phyloP scores from a whole-genome alignment of 2,797 vertebrate species.

The Helostoma temminkii region DNA sequence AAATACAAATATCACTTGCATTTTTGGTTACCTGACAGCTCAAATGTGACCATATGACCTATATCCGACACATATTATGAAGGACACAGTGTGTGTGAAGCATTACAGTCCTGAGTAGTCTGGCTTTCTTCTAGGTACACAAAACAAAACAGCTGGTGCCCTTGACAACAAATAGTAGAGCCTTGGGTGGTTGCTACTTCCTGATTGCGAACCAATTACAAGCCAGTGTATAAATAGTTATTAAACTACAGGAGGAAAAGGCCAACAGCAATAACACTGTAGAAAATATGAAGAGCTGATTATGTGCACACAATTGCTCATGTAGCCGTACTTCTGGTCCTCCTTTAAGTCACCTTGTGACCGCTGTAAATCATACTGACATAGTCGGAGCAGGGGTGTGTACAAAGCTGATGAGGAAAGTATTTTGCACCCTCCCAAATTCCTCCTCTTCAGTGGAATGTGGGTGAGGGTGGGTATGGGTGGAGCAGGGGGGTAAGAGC shows the following conservation, averaged over 20 bases:
- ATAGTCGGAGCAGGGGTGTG: conserved; percentile 9
- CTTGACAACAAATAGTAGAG: conserved; percentile 57
- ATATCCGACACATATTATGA: conserved; percentile 62
- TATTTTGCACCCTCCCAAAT: conserved; percentile 34
- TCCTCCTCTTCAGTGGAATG: conserved; percentile 53
- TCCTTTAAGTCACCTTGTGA: conserved; percentile 60
- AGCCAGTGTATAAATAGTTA: conserved; percentile 43
- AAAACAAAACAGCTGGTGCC: conserved; percentile 52
- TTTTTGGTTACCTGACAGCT: conserved; percentile 67
- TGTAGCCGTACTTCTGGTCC: conserved; percentile 1
- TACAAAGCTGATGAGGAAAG: conserved; percentile 15
- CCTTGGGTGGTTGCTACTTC: conserved; percentile 23
- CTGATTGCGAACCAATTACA: conserved; percentile 46
- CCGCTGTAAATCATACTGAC: conserved; percentile 60
- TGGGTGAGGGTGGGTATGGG: conserved; percentile 21
- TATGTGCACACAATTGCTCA: conserved; percentile 1
- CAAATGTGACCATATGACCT: conserved; percentile 70
- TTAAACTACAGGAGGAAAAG: conserved; percentile 31
- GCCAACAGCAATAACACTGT: conserved; percentile 35
- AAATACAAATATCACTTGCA: conserved; percentile 67
- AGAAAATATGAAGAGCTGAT: background rate
- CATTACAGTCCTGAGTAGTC: no score
- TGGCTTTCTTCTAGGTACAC: conserved; percentile 19
- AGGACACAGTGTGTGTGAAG: conserved; percentile 59
- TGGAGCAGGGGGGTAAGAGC: conserved; percentile 24